phyloP scores from a whole-genome alignment of 2,797 vertebrate species.

The Garrulus glandarius region DNA sequence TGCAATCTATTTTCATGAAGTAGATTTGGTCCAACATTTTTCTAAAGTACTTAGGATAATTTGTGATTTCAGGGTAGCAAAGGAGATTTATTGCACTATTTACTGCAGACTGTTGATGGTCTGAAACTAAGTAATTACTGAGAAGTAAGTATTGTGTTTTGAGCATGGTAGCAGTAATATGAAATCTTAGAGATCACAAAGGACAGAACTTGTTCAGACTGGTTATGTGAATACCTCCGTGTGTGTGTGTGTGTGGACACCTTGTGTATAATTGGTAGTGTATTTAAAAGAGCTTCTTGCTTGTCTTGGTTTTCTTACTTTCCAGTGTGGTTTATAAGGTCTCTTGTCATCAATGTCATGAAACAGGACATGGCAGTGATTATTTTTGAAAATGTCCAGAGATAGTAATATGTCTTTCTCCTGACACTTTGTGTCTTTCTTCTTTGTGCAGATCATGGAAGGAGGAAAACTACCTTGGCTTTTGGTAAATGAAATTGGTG shows the following conservation, averaged over 20 bases:
- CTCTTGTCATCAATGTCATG: background rate
- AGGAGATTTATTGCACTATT: background rate
- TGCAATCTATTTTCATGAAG: background rate
- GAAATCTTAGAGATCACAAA: background rate
- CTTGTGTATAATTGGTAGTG: background rate
- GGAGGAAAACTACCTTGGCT: slow-evolving; percentile 69
- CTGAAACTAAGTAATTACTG: background rate
- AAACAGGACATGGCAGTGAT: background rate
- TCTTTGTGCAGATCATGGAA: slow-evolving; percentile 59
- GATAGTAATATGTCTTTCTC: background rate
- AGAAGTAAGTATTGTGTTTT: background rate
- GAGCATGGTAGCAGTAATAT: background rate
- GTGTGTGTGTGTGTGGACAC: background rate
- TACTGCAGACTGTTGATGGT: background rate
- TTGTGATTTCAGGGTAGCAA: background rate
- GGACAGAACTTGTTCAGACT: background rate
- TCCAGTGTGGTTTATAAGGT: background rate
- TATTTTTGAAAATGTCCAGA: background rate
- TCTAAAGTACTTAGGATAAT: background rate
- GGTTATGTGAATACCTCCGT: background rate
- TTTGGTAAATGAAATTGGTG: slow-evolving; percentile 66
- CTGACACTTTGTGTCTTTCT: background rate
- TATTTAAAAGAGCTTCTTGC: background rate
- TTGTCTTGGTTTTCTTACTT: background rate
- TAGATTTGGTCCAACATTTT: background rate